A percentile compares a stretch with the other conserved stretches of the same genome.
phyloP scores from a whole-genome alignment of 2,113 vertebrate genomes.

The Pipa parva region DNA sequence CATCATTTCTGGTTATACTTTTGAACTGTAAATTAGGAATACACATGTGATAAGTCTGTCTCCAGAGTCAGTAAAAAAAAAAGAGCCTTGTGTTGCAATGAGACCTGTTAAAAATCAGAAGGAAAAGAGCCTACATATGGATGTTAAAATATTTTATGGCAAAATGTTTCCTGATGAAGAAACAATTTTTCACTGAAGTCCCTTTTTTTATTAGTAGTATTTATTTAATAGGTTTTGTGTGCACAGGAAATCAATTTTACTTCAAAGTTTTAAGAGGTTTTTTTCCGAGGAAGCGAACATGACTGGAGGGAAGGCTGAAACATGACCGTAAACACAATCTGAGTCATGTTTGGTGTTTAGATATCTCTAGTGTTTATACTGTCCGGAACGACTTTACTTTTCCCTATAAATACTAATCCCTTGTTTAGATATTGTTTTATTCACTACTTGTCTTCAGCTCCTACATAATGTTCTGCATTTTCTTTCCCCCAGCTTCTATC shows the following conservation, averaged over 20 bases:
- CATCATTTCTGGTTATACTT: not conserved
- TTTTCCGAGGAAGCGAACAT: conserved; percentile 19
- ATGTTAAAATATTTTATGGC: conserved; percentile 28
- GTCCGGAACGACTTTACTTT: not conserved
- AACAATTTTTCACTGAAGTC: conserved; percentile 27
- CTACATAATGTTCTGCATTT: not conserved
- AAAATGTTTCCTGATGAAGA: conserved; percentile 32
- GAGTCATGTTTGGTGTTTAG: conserved; percentile 1
- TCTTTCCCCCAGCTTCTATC: not conserved
- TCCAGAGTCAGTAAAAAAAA: not conserved
- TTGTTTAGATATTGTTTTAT: not conserved
- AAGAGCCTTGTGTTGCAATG: not conserved
- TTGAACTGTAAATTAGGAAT: not conserved
- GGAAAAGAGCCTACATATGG: not conserved
- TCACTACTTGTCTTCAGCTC: not conserved
- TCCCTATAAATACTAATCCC: not conserved
- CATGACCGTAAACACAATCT: not conserved
- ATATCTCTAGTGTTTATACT: not conserved
- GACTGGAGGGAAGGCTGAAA: conserved; percentile 22
- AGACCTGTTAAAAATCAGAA: conserved; percentile 6
- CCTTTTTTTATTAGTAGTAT: conserved; percentile 34
- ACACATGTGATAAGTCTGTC: not conserved
- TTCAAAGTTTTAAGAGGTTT: conserved; percentile 16
- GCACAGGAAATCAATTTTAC: conserved; percentile 32
- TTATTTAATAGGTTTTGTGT: conserved; percentile 36